Evolutionary conservation across 1,140 invertebrate species (phyloP).

Genomic region (Habropoda laboriosa): DNA sequence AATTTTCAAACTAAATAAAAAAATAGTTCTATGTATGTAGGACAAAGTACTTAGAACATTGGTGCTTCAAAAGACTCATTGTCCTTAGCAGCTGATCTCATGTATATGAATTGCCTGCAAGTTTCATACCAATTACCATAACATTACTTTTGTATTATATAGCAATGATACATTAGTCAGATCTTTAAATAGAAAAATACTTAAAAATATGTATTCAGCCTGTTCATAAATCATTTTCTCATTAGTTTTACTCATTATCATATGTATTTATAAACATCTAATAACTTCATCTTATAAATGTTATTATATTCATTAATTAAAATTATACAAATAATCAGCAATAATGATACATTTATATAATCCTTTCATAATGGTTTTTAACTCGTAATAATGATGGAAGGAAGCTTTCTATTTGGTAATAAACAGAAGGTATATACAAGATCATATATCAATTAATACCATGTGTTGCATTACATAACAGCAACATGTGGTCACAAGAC

Average conservation of each 20-base stretch:
- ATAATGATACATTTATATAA: background rate
- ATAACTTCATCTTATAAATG: background rate
- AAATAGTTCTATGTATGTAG: background rate
- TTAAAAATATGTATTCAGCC: background rate
- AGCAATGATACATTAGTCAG: slow-evolving; percentile 1
- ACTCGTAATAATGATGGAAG: background rate
- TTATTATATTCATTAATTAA: background rate
- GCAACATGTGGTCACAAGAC: slow-evolving; percentile 56
- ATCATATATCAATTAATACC: slow-evolving; percentile 49
- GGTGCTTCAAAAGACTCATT: background rate
- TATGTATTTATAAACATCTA: background rate
- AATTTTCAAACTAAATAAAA: background rate
- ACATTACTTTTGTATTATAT: slow-evolving; percentile 26
- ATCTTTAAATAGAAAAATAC: background rate
- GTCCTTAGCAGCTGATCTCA: background rate
- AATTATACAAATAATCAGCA: background rate
- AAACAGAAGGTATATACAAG: slow-evolving; percentile 30
- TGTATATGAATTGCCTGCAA: slow-evolving; percentile 5
- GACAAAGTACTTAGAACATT: background rate
- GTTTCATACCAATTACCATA: slow-evolving; percentile 39
- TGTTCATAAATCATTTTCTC: background rate
- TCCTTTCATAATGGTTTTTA: background rate
- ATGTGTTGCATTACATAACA: slow-evolving; percentile 58
- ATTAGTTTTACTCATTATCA: background rate
- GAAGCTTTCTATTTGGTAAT: slow-evolving; percentile 30